A percentile compares a stretch with the other conserved stretches of the same genome.
These are phyloP conservation scores for Palythoa caribaeorum DNA, from an alignment of 92 coral and sea anemone genomes.

Conservation along the genomic window DNA sequence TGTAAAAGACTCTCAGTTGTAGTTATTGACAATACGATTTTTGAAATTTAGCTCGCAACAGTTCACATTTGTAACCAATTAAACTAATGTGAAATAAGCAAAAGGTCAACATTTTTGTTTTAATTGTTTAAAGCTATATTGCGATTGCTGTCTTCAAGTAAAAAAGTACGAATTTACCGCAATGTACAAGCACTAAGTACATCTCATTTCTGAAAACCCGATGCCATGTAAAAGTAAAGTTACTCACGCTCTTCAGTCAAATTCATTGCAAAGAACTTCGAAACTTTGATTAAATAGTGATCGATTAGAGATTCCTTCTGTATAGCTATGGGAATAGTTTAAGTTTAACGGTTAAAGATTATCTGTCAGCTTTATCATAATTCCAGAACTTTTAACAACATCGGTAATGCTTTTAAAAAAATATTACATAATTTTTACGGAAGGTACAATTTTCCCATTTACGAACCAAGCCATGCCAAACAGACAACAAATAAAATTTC, in stretches of 20 bases:
- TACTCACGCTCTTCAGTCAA: neutral
- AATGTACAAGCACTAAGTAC: neutral
- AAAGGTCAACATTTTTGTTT: conserved; percentile 4
- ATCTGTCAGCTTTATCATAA: no score
- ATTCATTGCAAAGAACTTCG: neutral
- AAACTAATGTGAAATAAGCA: conserved; percentile 15
- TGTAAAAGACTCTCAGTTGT: conserved; percentile 5
- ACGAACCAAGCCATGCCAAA: no score
- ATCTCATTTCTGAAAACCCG: neutral
- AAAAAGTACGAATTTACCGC: neutral
- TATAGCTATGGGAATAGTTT: no score
- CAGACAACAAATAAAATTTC: no score
- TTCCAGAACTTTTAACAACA: no score
- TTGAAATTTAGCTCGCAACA: conserved; percentile 42
- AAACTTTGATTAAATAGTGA: no score
- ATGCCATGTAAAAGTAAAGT: neutral
- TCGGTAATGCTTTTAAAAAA: no score
- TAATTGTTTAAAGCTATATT: neutral
- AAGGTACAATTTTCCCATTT: no score
- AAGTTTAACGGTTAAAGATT: no score
- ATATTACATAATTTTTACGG: no score
- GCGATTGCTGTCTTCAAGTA: neutral
- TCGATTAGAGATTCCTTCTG: no score
- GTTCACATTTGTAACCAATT: conserved; percentile 48
- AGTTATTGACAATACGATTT: conserved; percentile 20